A percentile compares a stretch with the other conserved stretches of the same genome.
Evolutionary conservation across 2,888 invertebrate species (phyloP).

Genomic region (Hypselothyrea guttata): DNA sequence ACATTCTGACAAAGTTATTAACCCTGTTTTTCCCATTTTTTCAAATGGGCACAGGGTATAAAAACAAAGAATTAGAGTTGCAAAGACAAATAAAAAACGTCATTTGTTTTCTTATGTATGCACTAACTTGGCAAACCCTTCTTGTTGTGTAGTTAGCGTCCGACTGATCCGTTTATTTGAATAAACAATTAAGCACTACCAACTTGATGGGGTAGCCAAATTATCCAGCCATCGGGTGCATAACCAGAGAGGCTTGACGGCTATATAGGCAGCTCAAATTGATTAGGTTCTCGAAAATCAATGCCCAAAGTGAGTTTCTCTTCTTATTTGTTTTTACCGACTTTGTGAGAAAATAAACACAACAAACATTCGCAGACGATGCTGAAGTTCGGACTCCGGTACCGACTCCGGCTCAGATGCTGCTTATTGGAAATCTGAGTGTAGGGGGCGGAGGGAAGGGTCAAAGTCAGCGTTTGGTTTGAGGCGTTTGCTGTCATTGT

Average conservation of each 20-base stretch:
- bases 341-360: slow-evolving; percentile 75
- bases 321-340: slow-evolving; percentile 67
- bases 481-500: slow-evolving; percentile 56
- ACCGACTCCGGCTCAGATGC: slow-evolving; percentile 11
- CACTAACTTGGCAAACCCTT: no score
- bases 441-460: not conserved
- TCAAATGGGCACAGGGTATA: no score
- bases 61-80: no score
- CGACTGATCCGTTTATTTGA: no score
- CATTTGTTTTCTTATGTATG: no score
- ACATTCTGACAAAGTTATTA: no score
- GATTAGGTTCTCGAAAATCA: slow-evolving; percentile 74
- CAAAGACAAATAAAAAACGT: no score
- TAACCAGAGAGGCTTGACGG: slow-evolving; percentile 4
- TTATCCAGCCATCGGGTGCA: no score
- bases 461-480: not conserved
- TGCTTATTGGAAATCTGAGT: slow-evolving; percentile 36
- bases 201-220: not conserved
- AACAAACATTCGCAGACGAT: slow-evolving; percentile 27
- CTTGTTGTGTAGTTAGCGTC: no score
- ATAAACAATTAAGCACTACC: not conserved
- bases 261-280: slow-evolving; percentile 46
- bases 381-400: not conserved
- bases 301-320: slow-evolving; percentile 42
- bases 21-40: no score